phyloP scores from a whole-genome alignment of 1,140 invertebrate species.

The Nasonia giraulti region DNA sequence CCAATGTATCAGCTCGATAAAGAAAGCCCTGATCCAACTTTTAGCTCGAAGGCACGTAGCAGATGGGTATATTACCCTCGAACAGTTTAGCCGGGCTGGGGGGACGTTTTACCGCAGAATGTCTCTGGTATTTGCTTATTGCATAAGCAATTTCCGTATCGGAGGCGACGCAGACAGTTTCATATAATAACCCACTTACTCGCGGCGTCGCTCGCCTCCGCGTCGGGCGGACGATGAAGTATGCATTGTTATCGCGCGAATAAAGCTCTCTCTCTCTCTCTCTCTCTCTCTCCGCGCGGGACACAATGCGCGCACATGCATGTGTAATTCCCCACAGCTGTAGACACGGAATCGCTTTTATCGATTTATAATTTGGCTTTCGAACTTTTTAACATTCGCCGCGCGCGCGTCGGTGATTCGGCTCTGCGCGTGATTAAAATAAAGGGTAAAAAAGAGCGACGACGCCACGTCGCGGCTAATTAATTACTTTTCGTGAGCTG shows the following conservation, averaged over 20 bases:
- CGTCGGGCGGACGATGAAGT: conserved; percentile 54
- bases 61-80: conserved; percentile 23
- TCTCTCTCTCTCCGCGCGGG: no score
- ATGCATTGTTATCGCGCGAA: conserved; percentile 46
- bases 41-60: background rate
- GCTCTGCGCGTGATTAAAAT: background rate
- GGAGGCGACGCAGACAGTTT: conserved; percentile 66
- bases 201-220: background rate
- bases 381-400: background rate
- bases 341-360: background rate
- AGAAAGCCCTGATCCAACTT: background rate
- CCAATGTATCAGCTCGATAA: background rate
- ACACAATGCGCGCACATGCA: background rate
- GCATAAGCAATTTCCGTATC: conserved; percentile 72
- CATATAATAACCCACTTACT: conserved; percentile 71
- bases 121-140: conserved; percentile 71
- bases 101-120: conserved; percentile 58
- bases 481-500: conserved; percentile 15
- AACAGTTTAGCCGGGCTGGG: conserved; percentile 49
- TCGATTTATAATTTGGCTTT: conserved; percentile 8
- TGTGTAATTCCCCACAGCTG: background rate
- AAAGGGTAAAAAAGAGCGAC: background rate
- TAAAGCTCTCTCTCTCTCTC: no score
- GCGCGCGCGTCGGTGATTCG: no score
- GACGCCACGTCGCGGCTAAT: background rate